These are phyloP conservation scores for Drosophila navojoa DNA, from an alignment of 1,140 invertebrate species.

Conservation along the genomic window DNA sequence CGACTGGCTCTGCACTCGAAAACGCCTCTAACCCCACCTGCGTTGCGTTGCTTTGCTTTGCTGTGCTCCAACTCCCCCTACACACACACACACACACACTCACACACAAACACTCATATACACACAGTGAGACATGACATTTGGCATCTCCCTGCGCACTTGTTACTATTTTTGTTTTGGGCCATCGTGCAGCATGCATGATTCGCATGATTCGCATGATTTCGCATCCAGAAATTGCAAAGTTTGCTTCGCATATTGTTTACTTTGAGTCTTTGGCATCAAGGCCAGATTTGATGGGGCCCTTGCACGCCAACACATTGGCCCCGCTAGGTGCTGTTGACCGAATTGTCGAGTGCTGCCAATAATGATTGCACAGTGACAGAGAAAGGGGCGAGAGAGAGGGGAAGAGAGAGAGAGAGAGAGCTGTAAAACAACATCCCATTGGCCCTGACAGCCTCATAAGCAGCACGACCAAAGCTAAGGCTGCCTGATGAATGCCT, in stretches of 20 bases:
- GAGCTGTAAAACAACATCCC: too few relatives aligned
- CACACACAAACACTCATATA: constrained; percentile 1
- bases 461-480: constrained; percentile 42
- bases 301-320: constrained; percentile 42
- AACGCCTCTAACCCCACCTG: neutral
- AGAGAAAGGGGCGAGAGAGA: too few relatives aligned
- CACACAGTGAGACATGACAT: constrained; percentile 1
- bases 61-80: neutral
- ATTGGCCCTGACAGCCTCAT: constrained; percentile 37
- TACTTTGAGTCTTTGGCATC: constrained; percentile 24
- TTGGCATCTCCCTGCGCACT: constrained; percentile 25
- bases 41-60: neutral
- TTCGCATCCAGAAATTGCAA: constrained; percentile 17
- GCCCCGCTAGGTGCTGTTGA: constrained; percentile 31
- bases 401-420: too few relatives aligned
- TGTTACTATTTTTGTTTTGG: constrained; percentile 64
- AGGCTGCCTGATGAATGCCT: constrained; percentile 48
- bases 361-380: neutral
- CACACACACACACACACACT: constrained; percentile 8
- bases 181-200: constrained; percentile 32
- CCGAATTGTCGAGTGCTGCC: neutral
- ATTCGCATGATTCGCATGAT: constrained; percentile 10
- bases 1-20: neutral
- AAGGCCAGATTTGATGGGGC: constrained; percentile 54
- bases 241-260: constrained; percentile 44